These are phyloP conservation scores for Acanthaster planci DNA, from an alignment of 35 echinoderm and acorn worm species.

Conservation along the genomic window DNA sequence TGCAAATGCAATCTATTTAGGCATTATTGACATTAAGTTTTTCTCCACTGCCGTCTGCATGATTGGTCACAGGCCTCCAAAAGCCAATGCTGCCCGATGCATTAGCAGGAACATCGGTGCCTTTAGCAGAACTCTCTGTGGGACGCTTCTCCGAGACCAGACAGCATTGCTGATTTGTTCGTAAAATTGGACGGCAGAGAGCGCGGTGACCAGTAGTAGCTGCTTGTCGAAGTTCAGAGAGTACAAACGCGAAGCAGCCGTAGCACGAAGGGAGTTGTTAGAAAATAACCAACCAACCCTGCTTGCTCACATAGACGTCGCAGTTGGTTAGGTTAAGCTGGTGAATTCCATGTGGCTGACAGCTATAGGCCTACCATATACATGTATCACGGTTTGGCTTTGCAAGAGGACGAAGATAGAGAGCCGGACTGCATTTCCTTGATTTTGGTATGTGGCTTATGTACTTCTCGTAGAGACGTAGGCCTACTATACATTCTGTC, in stretches of 20 bases:
- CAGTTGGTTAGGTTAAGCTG: too few species aligned
- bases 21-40: too few species aligned
- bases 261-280: constrained; percentile 9
- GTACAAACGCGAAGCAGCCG: background rate
- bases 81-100: too few species aligned
- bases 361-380: constrained; percentile 29
- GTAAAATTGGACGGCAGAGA: background rate
- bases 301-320: background rate
- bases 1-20: too few species aligned
- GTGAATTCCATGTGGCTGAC: background rate
- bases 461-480: constrained; percentile 20
- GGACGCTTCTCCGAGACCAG: too few species aligned
- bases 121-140: too few species aligned
- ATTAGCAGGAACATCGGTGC: too few species aligned
- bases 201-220: background rate
- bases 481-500: background rate
- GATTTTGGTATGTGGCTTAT: background rate
- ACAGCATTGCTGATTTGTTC: background rate
- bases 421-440: background rate
- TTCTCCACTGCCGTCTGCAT: too few species aligned
- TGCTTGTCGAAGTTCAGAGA: background rate
- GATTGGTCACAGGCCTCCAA: too few species aligned
- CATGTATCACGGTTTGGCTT: background rate
- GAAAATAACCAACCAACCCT: background rate
- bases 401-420: constrained; percentile 25